phyloP scores from a whole-genome alignment of 2,797 vertebrate genomes.

The Cyprinella venusta region DNA sequence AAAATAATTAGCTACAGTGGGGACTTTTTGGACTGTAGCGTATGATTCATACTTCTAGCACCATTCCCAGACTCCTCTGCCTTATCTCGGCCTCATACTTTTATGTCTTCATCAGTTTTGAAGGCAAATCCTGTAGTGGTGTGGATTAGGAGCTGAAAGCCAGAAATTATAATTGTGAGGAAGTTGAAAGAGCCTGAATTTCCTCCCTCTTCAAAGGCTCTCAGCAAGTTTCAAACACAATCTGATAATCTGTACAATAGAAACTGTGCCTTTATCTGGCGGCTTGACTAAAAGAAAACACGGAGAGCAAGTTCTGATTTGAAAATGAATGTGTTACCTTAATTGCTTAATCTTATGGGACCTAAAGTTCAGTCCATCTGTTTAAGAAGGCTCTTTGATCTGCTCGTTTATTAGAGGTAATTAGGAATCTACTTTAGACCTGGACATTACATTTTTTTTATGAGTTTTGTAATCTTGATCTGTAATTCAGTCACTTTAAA shows the following conservation, averaged over 20 bases:
- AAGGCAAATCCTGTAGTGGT: slow-evolving; percentile 54
- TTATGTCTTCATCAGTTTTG: slow-evolving; percentile 56
- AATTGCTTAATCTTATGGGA: slow-evolving; percentile 33
- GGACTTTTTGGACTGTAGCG: slow-evolving; percentile 32
- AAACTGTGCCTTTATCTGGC: slow-evolving; percentile 38
- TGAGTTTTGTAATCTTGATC: slow-evolving; percentile 51
- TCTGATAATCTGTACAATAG: slow-evolving; percentile 35
- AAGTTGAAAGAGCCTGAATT: slow-evolving; percentile 45
- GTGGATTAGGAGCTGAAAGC: slow-evolving; percentile 57
- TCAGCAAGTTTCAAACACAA: slow-evolving; percentile 39
- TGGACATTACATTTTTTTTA: slow-evolving; percentile 34
- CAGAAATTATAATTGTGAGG: slow-evolving; percentile 55
- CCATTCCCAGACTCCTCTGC: neutral
- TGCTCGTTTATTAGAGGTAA: slow-evolving; percentile 37
- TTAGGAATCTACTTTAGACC: slow-evolving; percentile 33
- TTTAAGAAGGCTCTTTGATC: slow-evolving; percentile 36
- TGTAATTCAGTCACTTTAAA: slow-evolving; percentile 21
- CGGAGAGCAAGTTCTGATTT: slow-evolving; percentile 54
- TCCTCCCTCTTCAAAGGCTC: slow-evolving; percentile 11
- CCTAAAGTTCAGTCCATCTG: slow-evolving; percentile 25
- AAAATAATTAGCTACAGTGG: slow-evolving; percentile 48
- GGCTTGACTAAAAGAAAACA: slow-evolving; percentile 6
- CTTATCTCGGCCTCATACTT: slow-evolving; percentile 56
- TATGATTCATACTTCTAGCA: slow-evolving; percentile 50
- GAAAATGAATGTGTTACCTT: slow-evolving; percentile 50